phyloP scores from a whole-genome alignment of 2,797 vertebrate species.

The Sarcoramphus papa region DNA sequence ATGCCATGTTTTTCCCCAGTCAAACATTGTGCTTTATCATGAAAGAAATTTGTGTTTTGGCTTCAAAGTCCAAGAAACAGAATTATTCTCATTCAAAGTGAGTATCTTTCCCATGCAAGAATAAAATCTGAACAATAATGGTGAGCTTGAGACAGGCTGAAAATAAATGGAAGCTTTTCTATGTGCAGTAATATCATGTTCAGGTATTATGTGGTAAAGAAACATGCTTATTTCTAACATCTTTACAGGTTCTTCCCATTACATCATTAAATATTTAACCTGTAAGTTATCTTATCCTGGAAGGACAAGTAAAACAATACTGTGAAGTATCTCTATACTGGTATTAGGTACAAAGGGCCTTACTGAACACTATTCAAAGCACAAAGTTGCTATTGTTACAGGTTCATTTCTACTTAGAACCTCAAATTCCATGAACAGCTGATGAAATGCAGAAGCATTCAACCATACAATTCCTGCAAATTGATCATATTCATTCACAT shows the following conservation, averaged over 20 bases:
- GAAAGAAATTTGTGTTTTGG: neutral
- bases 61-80: neutral
- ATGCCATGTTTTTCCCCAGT: neutral
- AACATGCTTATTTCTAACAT: neutral
- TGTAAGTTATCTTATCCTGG: conserved; percentile 1
- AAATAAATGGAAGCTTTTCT: neutral
- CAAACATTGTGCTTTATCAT: neutral
- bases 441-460: neutral
- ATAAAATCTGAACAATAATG: neutral
- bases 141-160: neutral
- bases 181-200: neutral
- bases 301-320: conserved; percentile 58
- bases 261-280: conserved; percentile 59
- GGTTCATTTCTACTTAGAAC: neutral
- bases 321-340: conserved; percentile 21
- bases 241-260: conserved; percentile 32
- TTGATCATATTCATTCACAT: neutral
- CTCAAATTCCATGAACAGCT: neutral
- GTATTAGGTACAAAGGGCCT: conserved; percentile 33
- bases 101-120: neutral
- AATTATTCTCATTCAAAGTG: neutral
- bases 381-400: neutral
- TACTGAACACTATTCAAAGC: neutral
- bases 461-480: neutral
- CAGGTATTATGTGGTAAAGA: neutral